Evolutionary conservation across 1,140 invertebrate genomes (phyloP).

Genomic region (Diprion similis): DNA sequence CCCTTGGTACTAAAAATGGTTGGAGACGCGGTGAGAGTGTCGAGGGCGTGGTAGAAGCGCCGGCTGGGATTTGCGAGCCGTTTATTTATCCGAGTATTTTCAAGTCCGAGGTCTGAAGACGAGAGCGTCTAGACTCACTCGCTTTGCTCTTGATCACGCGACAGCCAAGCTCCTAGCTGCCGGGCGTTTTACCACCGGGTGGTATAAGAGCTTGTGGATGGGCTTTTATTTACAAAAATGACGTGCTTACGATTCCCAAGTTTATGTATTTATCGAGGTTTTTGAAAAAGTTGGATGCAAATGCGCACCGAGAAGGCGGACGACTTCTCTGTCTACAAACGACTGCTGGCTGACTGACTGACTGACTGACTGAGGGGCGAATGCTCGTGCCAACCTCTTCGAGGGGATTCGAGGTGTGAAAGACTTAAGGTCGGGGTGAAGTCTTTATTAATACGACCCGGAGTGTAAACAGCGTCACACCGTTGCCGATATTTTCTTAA

Average conservation of each 20-base stretch:
- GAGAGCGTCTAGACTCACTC: background rate
- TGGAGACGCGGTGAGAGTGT: background rate
- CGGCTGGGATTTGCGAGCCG: background rate
- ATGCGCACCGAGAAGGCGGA: no score
- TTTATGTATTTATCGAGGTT: background rate
- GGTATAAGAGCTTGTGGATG: background rate
- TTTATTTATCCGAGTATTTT: background rate
- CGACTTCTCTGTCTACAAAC: no score
- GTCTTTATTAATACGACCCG: slow-evolving; percentile 3
- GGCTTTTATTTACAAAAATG: background rate
- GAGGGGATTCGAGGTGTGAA: background rate
- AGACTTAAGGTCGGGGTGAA: background rate
- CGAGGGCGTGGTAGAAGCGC: background rate
- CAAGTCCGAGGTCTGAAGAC: background rate
- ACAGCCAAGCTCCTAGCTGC: no score
- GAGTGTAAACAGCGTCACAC: background rate
- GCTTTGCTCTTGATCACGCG: no score
- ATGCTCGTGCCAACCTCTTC: no score
- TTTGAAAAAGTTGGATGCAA: no score
- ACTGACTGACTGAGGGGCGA: no score
- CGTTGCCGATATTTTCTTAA: slow-evolving; percentile 5
- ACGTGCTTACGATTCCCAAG: background rate
- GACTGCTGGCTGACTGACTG: no score
- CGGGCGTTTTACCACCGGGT: background rate
- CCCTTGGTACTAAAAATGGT: no score